Percentiles rank a stretch among this genome's conserved stretches.
Conservation (phyloP, 1,140 invertebrate species). For the Sycophaga agraensis region DNA sequence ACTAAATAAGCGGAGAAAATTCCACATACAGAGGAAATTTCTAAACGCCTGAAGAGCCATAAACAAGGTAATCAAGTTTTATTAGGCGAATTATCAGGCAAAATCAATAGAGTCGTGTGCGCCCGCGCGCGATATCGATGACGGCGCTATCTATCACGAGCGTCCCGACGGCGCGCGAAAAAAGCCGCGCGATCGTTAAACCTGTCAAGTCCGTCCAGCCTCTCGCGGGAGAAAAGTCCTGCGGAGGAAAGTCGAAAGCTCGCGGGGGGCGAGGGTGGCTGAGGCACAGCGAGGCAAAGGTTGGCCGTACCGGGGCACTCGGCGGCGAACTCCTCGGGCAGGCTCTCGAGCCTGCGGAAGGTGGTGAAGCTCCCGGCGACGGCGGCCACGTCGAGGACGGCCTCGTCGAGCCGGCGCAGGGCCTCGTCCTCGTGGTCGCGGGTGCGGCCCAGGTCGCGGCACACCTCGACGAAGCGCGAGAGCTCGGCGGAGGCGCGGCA, state of each 20-base stretch:
- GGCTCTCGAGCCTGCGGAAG: background rate
- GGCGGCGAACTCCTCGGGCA: background rate
- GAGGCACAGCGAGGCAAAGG: background rate
- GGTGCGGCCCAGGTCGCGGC: background rate
- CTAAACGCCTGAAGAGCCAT: too few relatives aligned
- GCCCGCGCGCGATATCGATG: too few relatives aligned
- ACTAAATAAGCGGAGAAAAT: too few relatives aligned
- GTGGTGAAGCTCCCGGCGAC: slow-evolving; percentile 20
- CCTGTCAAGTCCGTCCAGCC: too few relatives aligned
- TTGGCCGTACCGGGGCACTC: background rate
- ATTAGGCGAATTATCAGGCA: too few relatives aligned
- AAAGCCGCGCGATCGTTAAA: too few relatives aligned
- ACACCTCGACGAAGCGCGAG: slow-evolving; percentile 11
- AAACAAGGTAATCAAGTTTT: too few relatives aligned
- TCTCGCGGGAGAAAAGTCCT: background rate
- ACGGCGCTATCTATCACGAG: too few relatives aligned
- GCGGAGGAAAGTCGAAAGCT: background rate
- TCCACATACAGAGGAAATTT: too few relatives aligned
- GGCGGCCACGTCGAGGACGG: slow-evolving; percentile 16
- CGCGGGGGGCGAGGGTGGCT: background rate
- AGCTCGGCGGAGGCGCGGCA: slow-evolving; percentile 10
- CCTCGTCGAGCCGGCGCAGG: slow-evolving; percentile 18
- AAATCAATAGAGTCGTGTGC: too few relatives aligned
- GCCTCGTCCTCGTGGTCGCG: slow-evolving; percentile 9
- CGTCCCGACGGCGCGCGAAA: too few relatives aligned